Evolutionary conservation across 2,797 vertebrate species (phyloP), one percentile per base, ranked within the genome.

Genomic region (Rhinella marina): DNA sequence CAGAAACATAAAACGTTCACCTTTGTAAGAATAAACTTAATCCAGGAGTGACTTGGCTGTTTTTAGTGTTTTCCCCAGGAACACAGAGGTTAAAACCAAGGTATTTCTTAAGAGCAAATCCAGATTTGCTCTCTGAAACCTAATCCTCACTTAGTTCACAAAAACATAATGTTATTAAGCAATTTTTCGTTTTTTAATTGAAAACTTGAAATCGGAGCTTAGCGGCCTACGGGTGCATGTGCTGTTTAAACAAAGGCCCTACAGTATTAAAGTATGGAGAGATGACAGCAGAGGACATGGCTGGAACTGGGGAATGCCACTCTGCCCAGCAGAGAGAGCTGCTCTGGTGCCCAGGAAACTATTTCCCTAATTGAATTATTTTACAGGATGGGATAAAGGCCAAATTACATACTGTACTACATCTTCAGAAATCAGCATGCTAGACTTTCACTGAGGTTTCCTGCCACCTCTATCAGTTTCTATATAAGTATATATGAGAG

Each of bases 161-260:
- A 88, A 84, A 80, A 88, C 52, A 85, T 81, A 54, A 64, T 81
- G 57, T 81, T 85, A 86, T 76, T 85, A 76, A 81, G 78, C 61
- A 52, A 83, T 76, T 86, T 86, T 86, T 82, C 29, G 48, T 87
- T 81, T 54, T 80, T 9, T 27, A 50, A 82, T 81, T 48, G 48
- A 79, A 79, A 83, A 23, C 56, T 0, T 27, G 62, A 68, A 88
- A 82, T 84, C 41, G 66, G 85, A 90, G 19, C 87, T 90, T 56
- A 88, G 57, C 61, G 81, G 66, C 84, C 72, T 62, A 84, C 86
- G 83, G 82, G 19, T 88, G 76, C 90, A 78, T 87, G 73, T 91
- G 86, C 87, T 90, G 72, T 82, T 90, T 68, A 87, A 92, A 94
- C 92, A 94, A 93, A 89, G 90, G 85, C 11, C 32, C 84, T 76